Evolutionary conservation across 2,797 vertebrate genomes (phyloP), one percentile per base, ranked within the genome.

Genomic region (Anisognathus igniventris): DNA sequence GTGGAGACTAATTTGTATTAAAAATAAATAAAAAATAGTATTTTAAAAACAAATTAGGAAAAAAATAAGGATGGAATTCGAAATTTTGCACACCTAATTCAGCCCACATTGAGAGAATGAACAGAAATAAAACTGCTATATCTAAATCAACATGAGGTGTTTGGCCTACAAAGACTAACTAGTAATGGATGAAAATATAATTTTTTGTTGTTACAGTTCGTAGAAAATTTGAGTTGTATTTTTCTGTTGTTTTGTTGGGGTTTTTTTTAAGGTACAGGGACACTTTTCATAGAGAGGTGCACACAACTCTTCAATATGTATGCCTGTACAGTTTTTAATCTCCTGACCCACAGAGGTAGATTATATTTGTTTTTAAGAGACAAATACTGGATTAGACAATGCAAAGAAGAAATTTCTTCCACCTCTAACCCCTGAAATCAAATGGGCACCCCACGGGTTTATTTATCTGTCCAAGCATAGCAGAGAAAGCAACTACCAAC

Each of bases 201-300:
- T 4, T 71, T 42, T 30, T 75, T 82, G 7, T 33, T 71, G 5
- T 47, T 74, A 73, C 2, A 27, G 15, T 13, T 61, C 7, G 25
- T 27, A 73, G 27, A 68, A 25, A 61, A 20, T 39, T 28, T 61
- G 42, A 5, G 8, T 24, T 45, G 23, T 17, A 18, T 20, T 65
- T 35, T 58, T 51, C 39, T 31, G 31, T 15, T 33, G 5, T 5
- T 50, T 31, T 17, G 3, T 31, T 10, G 2, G 13, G 0, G 0
- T 0, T 21, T 61, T 61, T 87, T 74, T 56, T 28, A 65, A 61
- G n/a, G 28, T 37, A 11, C 82, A 51, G 7, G 13, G 10, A 60
- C 10, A 53, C 8, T 91, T 70, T 35, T 56, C 51, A 61, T 27
- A 64, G 31, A 65, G 39, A 40, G 8, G 33, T 21, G 10, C 7